phyloP scores from a whole-genome alignment of 2,113 vertebrate species.

The Heloderma charlesbogerti region DNA sequence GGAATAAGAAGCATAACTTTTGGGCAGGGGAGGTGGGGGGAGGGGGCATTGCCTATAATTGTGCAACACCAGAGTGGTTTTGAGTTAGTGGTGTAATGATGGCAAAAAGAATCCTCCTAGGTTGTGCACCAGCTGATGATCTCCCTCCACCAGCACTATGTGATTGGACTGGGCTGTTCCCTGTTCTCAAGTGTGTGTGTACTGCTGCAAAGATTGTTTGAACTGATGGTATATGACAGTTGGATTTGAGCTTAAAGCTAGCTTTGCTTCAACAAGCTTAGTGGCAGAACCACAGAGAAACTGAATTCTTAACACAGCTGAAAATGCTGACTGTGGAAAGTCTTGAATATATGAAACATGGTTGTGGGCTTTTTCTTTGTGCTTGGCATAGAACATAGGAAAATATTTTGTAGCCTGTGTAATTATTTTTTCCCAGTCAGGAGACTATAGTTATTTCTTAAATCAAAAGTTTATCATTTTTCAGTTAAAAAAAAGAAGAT shows the following conservation, averaged over 20 bases:
- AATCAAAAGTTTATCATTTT: conserved; percentile 41
- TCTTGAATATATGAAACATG: conserved; percentile 24
- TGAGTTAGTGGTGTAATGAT: background rate
- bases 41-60: background rate
- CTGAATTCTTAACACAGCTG: conserved; percentile 28
- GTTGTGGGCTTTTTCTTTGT: background rate
- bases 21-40: background rate
- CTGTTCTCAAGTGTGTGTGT: background rate
- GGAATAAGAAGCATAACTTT: background rate
- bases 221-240: background rate
- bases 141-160: background rate
- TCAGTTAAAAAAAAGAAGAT: conserved; percentile 26
- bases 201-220: rapidly evolving
- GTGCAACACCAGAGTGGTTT: background rate
- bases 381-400: conserved; percentile 18
- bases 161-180: too few species aligned
- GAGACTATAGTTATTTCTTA: conserved; percentile 25
- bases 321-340: conserved; percentile 18
- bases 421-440: conserved; percentile 18
- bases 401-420: conserved; percentile 32
- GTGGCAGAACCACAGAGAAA: background rate
- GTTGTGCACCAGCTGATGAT: background rate
- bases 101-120: background rate
- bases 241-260: conserved; percentile 17
- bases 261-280: background rate